Evolutionary conservation across 2,888 invertebrate genomes (phyloP).

Genomic region (Hylaea fasciaria): DNA sequence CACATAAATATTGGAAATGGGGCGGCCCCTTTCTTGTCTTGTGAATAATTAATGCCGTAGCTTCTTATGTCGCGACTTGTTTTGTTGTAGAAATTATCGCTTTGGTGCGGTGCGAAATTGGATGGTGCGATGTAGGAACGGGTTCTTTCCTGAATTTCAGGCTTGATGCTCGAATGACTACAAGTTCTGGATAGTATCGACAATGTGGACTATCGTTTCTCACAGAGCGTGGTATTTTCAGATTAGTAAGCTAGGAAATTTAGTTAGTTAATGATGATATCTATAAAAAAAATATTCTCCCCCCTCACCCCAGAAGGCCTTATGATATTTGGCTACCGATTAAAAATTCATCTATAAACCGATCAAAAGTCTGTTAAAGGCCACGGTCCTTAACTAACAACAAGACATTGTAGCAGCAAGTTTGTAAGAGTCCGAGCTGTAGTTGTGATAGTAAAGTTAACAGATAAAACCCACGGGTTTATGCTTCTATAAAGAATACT

Average conservation of each 20-base stretch:
- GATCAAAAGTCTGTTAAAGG: no score
- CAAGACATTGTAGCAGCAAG: slow-evolving; percentile 24
- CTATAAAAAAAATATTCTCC: no score
- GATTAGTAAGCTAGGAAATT: no score
- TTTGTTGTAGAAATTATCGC: slow-evolving; percentile 77
- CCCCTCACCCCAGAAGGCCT: no score
- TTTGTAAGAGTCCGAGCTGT: slow-evolving; percentile 45
- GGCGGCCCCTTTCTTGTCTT: slow-evolving; percentile 83
- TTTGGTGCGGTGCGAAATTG: slow-evolving; percentile 59
- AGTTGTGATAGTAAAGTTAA: slow-evolving; percentile 53
- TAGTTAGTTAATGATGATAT: no score
- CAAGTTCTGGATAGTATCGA: no score
- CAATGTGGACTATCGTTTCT: no score
- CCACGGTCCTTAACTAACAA: no score
- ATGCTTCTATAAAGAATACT: slow-evolving; percentile 35
- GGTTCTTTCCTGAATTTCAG: slow-evolving; percentile 3
- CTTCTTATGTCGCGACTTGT: slow-evolving; percentile 77
- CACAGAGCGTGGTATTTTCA: no score
- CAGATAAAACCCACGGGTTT: slow-evolving; percentile 49
- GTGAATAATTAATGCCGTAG: slow-evolving; percentile 82
- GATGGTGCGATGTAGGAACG: slow-evolving; percentile 44
- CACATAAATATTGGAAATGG: slow-evolving; percentile 86
- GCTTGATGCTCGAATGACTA: no score
- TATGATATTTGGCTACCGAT: no score
- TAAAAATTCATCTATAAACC: no score